Conservation (phyloP, 2,797 vertebrate species). For the Tangara arthus region DNA sequence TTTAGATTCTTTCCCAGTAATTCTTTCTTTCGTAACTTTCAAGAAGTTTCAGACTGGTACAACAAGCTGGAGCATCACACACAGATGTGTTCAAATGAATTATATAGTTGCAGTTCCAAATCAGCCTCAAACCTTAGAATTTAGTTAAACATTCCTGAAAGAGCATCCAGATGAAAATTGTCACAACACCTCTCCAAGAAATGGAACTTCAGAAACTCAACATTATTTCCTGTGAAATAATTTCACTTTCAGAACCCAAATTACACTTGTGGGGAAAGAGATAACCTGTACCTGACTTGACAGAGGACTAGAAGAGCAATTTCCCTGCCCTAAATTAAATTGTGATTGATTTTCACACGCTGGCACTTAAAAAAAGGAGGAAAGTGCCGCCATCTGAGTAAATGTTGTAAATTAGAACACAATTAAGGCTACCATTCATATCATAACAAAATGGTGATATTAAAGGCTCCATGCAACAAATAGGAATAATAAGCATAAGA, state of each 20-base stretch:
- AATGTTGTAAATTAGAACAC: not conserved
- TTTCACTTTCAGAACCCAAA: not conserved
- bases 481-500: conserved; percentile 13
- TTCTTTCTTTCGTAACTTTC: not conserved
- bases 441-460: not conserved
- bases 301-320: not conserved
- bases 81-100: not conserved
- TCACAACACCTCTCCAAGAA: not conserved
- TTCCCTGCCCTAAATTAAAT: not conserved
- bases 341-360: not conserved
- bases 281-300: not conserved
- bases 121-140: not conserved
- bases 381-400: not conserved
- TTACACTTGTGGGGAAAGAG: not conserved
- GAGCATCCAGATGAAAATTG: not conserved
- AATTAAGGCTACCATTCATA: not conserved
- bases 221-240: not conserved
- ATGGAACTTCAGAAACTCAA: not conserved
- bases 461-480: not conserved
- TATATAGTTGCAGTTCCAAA: not conserved
- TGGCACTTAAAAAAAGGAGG: not conserved
- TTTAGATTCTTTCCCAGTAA: not conserved
- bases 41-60: not conserved
- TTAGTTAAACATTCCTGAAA: not conserved
- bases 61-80: not conserved